Conservation (phyloP, 2,797 vertebrate species). For the Lepidocolaptes lacrymiger region DNA sequence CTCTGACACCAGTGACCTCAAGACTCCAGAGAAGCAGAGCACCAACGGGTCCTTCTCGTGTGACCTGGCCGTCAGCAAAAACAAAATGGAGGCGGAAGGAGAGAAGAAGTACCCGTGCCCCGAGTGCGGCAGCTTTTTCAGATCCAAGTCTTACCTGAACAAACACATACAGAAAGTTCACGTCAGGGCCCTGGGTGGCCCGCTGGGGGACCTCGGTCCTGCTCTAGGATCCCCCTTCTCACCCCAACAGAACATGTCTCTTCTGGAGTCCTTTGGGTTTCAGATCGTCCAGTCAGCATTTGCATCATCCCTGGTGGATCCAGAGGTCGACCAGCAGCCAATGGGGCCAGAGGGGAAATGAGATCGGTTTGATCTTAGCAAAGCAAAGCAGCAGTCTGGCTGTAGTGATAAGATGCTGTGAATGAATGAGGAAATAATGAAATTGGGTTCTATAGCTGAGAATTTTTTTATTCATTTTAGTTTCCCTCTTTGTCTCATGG, state of each 20-base stretch:
- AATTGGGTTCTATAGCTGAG: conserved; percentile 78
- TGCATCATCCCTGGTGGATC: conserved; percentile 94
- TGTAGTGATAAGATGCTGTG: conserved; percentile 73
- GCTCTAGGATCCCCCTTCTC: conserved; percentile 91
- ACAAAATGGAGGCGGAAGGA: conserved; percentile 88
- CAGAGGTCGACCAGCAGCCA: conserved; percentile 91
- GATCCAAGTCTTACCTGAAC: conserved; percentile 99
- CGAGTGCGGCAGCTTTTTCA: conserved; percentile 96
- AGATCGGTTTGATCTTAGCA: conserved; percentile 67
- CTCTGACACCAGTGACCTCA: conserved; percentile 92
- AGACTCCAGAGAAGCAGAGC: conserved; percentile 89
- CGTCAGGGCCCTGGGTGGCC: conserved; percentile 82
- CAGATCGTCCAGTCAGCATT: conserved; percentile 99
- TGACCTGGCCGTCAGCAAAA: conserved; percentile 82
- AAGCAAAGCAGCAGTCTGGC: conserved; percentile 47
- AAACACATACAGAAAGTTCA: conserved; percentile 99
- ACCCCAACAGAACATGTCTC: conserved; percentile 99
- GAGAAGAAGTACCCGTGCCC: conserved; percentile 95
- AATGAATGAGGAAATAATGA: conserved; percentile 72
- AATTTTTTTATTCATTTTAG: conserved; percentile 74
- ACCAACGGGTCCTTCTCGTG: conserved; percentile 83
- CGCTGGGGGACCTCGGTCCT: conserved; percentile 86
- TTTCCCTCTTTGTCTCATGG: conserved; percentile 29
- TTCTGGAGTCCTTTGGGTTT: conserved; percentile 98
- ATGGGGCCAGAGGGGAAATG: conserved; percentile 94